Evolutionary conservation across 2,113 vertebrate genomes (phyloP).

Genomic region (Tachysurus vachellii): DNA sequence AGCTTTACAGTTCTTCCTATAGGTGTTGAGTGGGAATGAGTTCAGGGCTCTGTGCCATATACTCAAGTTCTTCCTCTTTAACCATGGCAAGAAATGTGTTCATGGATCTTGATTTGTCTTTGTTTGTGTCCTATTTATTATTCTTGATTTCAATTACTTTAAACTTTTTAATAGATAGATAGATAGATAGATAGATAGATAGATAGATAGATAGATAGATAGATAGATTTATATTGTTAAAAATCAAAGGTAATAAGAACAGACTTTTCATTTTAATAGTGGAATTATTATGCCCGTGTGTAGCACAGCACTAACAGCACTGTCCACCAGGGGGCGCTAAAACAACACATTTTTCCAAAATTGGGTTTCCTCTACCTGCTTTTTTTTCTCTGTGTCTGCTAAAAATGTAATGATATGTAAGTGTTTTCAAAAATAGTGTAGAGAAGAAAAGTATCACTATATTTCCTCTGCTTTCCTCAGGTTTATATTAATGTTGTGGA

Average conservation of each 20-base stretch:
- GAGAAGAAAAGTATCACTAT: background rate
- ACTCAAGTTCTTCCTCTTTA: background rate
- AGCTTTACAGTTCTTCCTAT: background rate
- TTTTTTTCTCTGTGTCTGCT: too few relatives aligned
- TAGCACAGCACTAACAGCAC: slow-evolving; percentile 12
- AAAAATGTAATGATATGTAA: background rate
- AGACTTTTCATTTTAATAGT: too few relatives aligned
- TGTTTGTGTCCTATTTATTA: background rate
- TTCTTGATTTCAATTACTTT: background rate
- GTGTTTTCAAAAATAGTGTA: background rate
- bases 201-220: background rate
- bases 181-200: background rate
- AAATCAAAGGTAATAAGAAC: too few relatives aligned
- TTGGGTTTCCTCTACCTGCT: background rate
- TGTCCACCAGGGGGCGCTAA: background rate
- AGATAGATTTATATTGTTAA: too few relatives aligned
- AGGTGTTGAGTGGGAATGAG: background rate
- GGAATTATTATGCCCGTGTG: too few relatives aligned
- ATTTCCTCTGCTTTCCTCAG: background rate
- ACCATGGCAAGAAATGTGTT: background rate
- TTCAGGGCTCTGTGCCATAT: background rate
- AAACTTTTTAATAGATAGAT: background rate
- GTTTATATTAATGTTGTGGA: background rate
- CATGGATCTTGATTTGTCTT: background rate
- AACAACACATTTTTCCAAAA: background rate